These are phyloP conservation scores for Melanaphis sacchari DNA, from an alignment of 1,140 invertebrate genomes.

Conservation along the genomic window DNA sequence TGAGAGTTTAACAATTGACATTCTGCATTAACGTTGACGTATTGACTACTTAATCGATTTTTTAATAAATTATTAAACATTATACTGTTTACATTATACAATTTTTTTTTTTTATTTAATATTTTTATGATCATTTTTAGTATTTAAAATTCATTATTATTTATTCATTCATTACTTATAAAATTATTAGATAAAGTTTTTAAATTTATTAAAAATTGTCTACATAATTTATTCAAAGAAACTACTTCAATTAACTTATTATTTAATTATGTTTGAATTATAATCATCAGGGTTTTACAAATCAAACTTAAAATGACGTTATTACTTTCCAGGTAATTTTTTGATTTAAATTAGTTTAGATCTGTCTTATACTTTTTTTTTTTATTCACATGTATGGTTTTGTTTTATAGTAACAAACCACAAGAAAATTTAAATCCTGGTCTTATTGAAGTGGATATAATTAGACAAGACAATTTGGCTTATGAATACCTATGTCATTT, in stretches of 20 bases:
- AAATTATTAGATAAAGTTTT: neutral
- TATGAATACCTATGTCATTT: slow-evolving; percentile 85
- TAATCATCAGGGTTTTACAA: neutral
- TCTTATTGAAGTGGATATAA: slow-evolving; percentile 70
- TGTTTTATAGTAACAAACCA: slow-evolving; percentile 26
- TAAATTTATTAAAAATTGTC: neutral
- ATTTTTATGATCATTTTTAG: neutral
- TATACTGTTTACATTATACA: neutral
- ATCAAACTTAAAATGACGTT: neutral
- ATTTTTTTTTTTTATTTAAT: neutral
- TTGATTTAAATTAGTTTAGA: neutral
- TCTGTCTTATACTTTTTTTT: neutral
- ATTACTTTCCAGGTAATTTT: neutral
- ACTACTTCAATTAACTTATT: neutral
- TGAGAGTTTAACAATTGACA: neutral
- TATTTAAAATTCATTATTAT: neutral
- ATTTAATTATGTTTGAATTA: neutral
- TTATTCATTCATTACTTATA: neutral
- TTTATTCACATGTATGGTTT: neutral
- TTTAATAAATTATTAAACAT: neutral
- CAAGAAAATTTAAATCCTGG: slow-evolving; percentile 14
- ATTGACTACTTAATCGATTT: neutral
- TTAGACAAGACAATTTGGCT: slow-evolving; percentile 75
- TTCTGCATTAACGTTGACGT: neutral
- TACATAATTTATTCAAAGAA: neutral